Percentiles rank a stretch among this genome's conserved stretches.
Evolutionary conservation across 92 coral and sea anemone genomes (phyloP).

Genomic region (Virgularia gustaviana): DNA sequence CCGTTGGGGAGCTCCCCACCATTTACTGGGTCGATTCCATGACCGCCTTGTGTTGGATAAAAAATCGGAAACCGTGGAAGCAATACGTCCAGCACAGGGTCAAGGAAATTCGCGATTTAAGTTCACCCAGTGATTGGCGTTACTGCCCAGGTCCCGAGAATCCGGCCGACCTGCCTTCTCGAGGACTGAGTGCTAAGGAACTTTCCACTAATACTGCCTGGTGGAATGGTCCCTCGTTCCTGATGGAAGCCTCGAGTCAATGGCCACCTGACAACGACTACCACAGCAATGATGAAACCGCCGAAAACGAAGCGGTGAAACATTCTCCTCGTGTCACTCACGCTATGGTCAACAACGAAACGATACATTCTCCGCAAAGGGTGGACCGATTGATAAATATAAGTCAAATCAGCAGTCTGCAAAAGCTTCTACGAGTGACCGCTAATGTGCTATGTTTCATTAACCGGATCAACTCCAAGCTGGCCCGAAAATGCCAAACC

Average conservation of each 20-base stretch:
- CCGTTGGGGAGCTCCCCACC: not conserved
- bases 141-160: constrained; percentile 29
- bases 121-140: constrained; percentile 1
- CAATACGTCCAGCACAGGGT: constrained; percentile 35
- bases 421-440: not conserved
- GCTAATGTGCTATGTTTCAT: constrained; percentile 10
- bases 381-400: not conserved
- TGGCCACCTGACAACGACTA: constrained; percentile 13
- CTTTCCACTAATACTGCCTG: constrained; percentile 7
- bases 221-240: constrained; percentile 33
- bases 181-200: constrained; percentile 12
- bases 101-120: constrained; percentile 10
- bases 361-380: not conserved
- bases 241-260: not conserved
- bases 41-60: constrained; percentile 29
- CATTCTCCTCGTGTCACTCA: not conserved
- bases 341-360: not conserved
- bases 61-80: constrained; percentile 23
- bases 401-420: not conserved
- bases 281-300: not conserved
- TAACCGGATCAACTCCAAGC: not conserved
- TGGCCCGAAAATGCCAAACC: not conserved
- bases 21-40: constrained; percentile 37
- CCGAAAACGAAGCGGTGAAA: not conserved
- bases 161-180: constrained; percentile 44